Evolutionary conservation across 30 jellyfish, hydroid and myxozoan species (phyloP), one percentile per base, ranked within the genome.

Genomic region (Phacellophora camtschatica): DNA sequence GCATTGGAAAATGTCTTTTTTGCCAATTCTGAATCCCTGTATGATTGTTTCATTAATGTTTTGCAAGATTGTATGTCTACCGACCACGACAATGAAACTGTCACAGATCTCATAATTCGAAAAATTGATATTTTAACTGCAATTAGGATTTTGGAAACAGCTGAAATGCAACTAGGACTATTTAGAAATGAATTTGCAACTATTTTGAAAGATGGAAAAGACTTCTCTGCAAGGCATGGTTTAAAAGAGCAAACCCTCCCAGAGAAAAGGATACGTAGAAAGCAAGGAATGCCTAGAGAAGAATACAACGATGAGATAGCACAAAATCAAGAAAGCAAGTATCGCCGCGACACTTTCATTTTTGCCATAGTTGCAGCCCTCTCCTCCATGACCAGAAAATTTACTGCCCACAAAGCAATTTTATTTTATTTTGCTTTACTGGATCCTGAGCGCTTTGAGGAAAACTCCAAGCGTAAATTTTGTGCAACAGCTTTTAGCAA

Each of bases 121-220:
- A 71, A 71, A 15, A 71, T 71, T 13, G 85, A 71, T 18, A 2
- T 49, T 28, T 31, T 71, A 2, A 71, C 85, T 18, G 85, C 85
- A 1, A 8, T 67, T 8, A 2, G 82, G 0, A 32, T 35, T 35
- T 73, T 67, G 32, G 65, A 67, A 19, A 67, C 66, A 1, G 77
- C 82, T 2, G 34, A 67, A 39, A 27, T 4, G 32, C 74, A 34
- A 22, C 74, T 66, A 6, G 22, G 33, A 4, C 73, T 4, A 15
- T 30, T 66, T 6, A 24, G 81, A 30, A 27, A 30, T 24, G 31
- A 66, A 3, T 32, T 66, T 37, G 30, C 33, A 13, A 15, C 6
- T 5, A 34, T 66, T 6, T 15, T 66, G 27, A 22, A 11, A 4
- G 69, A 66, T 24, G 74, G 75, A 6, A 66, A 30, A 22, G n/a